A percentile compares a stretch with the other conserved stretches of the same genome.
These are phyloP conservation scores for Cercopithecus mona DNA, from an alignment of 2,113 vertebrate genomes.

Conservation along the genomic window DNA sequence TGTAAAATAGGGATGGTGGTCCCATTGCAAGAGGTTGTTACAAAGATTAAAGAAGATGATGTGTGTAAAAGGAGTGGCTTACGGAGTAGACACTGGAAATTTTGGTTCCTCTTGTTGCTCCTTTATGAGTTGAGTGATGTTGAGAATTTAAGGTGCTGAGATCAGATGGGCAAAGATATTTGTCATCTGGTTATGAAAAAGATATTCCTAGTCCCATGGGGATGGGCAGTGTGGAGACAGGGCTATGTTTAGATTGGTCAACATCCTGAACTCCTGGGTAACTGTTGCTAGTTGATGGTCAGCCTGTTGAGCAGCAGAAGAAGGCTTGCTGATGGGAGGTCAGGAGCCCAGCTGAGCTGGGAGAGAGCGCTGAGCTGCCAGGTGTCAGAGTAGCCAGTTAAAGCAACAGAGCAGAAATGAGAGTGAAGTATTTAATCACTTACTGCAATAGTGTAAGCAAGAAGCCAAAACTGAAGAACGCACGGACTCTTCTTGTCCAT, in stretches of 20 bases:
- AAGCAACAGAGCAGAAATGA: neutral
- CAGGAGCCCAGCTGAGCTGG: neutral
- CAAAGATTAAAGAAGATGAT: neutral
- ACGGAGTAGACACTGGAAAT: neutral
- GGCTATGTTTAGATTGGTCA: neutral
- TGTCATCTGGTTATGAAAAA: neutral
- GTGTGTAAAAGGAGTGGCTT: neutral
- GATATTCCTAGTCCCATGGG: neutral
- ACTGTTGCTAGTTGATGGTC: neutral
- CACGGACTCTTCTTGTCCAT: rapidly evolving
- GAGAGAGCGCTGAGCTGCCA: neutral
- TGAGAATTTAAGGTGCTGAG: neutral
- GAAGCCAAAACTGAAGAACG: neutral
- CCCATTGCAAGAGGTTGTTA: neutral
- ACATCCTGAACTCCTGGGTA: neutral
- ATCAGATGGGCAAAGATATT: neutral
- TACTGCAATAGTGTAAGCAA: neutral
- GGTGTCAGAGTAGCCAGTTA: neutral
- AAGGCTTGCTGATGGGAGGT: neutral
- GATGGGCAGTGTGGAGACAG: neutral
- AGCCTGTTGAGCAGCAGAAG: neutral
- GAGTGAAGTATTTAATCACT: neutral
- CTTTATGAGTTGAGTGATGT: neutral
- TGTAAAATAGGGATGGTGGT: neutral
- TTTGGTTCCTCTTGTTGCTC: neutral